Evolutionary conservation across 1,140 invertebrate species (phyloP).

Genomic region (Choristoneura fumiferana): DNA sequence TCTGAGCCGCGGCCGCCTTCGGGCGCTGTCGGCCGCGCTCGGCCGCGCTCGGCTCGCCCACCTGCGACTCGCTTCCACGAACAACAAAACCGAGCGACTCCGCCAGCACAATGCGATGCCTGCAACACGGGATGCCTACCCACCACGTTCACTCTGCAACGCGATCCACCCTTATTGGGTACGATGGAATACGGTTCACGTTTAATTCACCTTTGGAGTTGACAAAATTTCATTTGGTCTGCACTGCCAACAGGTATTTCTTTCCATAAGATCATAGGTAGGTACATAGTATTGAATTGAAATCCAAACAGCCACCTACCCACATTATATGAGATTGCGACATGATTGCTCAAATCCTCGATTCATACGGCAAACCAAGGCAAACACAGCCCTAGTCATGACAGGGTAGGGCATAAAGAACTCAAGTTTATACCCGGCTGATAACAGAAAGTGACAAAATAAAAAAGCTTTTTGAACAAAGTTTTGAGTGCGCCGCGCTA

Average conservation of each 20-base stretch:
- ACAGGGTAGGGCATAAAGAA: constrained; percentile 29
- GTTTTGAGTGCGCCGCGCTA: constrained; percentile 71
- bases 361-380: too few species aligned
- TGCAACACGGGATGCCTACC: constrained; percentile 21
- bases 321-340: too few species aligned
- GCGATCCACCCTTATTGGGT: constrained; percentile 25
- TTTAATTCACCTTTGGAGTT: too few species aligned
- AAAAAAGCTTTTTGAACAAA: constrained; percentile 75
- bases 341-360: too few species aligned
- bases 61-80: constrained; percentile 64
- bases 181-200: too few species aligned
- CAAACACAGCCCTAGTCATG: too few species aligned
- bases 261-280: too few species aligned
- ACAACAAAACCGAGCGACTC: constrained; percentile 58
- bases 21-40: constrained; percentile 36
- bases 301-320: too few species aligned
- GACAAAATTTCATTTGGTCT: too few species aligned
- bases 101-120: constrained; percentile 30
- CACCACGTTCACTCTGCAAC: not conserved
- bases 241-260: too few species aligned
- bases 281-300: too few species aligned
- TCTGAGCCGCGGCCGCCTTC: constrained; percentile 30
- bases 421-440: constrained; percentile 52
- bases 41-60: constrained; percentile 43
- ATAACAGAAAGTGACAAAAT: constrained; percentile 73